These are phyloP conservation scores for Julus scandinavius DNA, from an alignment of 2,888 invertebrate species.

Conservation along the genomic window DNA sequence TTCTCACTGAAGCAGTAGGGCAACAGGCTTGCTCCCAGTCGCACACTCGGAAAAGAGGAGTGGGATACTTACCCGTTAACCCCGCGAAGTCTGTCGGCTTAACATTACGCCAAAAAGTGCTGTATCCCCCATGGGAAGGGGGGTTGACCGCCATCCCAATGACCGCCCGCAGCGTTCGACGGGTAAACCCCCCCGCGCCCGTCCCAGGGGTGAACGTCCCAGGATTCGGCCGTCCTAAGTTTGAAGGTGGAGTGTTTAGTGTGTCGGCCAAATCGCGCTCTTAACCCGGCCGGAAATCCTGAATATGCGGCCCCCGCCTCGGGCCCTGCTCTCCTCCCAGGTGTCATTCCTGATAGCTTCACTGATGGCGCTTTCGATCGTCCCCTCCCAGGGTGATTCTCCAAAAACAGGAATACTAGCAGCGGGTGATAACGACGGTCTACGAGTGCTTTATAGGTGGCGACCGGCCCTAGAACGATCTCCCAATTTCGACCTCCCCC, in stretches of 20 bases:
- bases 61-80: not conserved
- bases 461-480: conserved; percentile 1
- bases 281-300: not conserved
- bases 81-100: not conserved
- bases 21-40: conserved; percentile 9
- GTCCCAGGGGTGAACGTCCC: not conserved
- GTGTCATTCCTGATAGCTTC: not conserved
- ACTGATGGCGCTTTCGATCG: not conserved
- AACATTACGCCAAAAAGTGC: not conserved
- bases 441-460: conserved; percentile 30
- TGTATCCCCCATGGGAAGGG: not conserved
- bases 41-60: not conserved
- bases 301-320: not conserved
- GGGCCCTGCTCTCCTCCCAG: not conserved
- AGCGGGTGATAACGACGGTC: not conserved
- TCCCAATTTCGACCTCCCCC: no score
- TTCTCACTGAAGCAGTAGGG: not conserved
- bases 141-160: not conserved
- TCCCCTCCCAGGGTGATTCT: not conserved
- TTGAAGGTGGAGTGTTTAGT: no score
- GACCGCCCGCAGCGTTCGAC: not conserved
- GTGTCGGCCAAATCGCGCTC: no score
- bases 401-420: not conserved
- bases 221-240: not conserved
- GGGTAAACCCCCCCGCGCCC: no score